Evolutionary conservation across 1,140 invertebrate species (phyloP), one percentile per base, ranked within the genome.

Genomic region (Dendrolimus punctatus): DNA sequence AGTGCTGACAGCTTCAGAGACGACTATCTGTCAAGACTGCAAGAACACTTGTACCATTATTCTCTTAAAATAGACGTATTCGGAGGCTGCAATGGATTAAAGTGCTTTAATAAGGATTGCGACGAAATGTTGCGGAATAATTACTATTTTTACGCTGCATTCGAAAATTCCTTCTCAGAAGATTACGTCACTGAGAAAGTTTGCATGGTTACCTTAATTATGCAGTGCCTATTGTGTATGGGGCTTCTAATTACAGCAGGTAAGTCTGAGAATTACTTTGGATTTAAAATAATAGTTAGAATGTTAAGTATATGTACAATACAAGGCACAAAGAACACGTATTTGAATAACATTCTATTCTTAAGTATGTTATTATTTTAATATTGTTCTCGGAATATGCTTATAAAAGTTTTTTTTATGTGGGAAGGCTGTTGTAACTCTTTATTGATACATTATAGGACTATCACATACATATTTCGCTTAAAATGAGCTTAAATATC

Each of bases 101-200:
- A 58, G 6, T 89, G 87, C 57, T 39, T 60, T 0, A 50, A 51
- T 37, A 52, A 72, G n/a, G 7, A 64, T 9, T 90, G 88, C 53
- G 88, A 84, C 46, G 46, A 68, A 6, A 70, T 73, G 36, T 62
- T 91, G 6, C 57, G 62, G 6, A 74, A 86, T 2, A 60, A 87
- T 44, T 93, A 93, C 73, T 90, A 88, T 53, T 93, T 93, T 65
- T 93, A 92, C 67, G 75, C 93, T 53, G 87, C 91, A 0, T 92
- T 93, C 57, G 92, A 93, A 69, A 93, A 93, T 66, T 87, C 88
- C 9, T 71, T 89, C 7, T 84, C 84, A 60, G 71, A 81, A 49
- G 91, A 92, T 72, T 92, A 91, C 71, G 86, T 91, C n/a, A 91
- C 91, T 0, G 90, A 91, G 61, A 92, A 91, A 66, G 80, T 93